phyloP scores from a whole-genome alignment of 2,888 invertebrate genomes.

The Ceraclea dissimilis region DNA sequence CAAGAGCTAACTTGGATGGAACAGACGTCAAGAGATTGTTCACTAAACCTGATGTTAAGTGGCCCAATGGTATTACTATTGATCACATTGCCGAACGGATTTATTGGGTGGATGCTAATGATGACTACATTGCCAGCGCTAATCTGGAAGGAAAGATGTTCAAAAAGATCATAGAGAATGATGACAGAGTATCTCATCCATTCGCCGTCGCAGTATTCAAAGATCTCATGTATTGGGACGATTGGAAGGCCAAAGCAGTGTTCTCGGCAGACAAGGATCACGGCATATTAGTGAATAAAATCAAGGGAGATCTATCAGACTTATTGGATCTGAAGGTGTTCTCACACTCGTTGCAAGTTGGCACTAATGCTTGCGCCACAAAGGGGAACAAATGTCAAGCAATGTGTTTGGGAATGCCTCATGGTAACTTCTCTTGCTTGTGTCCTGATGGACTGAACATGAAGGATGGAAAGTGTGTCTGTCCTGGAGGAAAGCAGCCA shows the following conservation, averaged over 20 bases:
- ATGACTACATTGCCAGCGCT: constrained; percentile 72
- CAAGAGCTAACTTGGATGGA: constrained; percentile 74
- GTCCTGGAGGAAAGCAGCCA: constrained; percentile 61
- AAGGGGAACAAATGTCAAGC: constrained; percentile 57
- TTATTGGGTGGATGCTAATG: constrained; percentile 82
- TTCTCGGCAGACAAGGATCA: constrained; percentile 74
- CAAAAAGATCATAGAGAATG: constrained; percentile 56
- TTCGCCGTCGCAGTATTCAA: constrained; percentile 82
- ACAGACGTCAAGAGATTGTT: constrained; percentile 58
- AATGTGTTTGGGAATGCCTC: constrained; percentile 71
- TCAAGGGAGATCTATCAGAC: constrained; percentile 57
- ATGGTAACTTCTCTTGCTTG: constrained; percentile 58
- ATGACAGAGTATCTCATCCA: constrained; percentile 68
- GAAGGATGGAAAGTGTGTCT: constrained; percentile 58
- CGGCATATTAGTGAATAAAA: constrained; percentile 52
- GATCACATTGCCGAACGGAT: constrained; percentile 74
- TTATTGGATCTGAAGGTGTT: constrained; percentile 80
- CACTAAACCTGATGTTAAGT: constrained; percentile 59
- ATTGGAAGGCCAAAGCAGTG: constrained; percentile 75
- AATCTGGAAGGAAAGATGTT: constrained; percentile 64
- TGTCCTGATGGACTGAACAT: constrained; percentile 72
- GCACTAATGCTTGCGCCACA: constrained; percentile 62
- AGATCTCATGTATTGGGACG: constrained; percentile 83
- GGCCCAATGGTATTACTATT: constrained; percentile 84
- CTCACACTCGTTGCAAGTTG: constrained; percentile 67